Conservation (phyloP, 1,140 invertebrate genomes). For the Drosophila neocordata region DNA sequence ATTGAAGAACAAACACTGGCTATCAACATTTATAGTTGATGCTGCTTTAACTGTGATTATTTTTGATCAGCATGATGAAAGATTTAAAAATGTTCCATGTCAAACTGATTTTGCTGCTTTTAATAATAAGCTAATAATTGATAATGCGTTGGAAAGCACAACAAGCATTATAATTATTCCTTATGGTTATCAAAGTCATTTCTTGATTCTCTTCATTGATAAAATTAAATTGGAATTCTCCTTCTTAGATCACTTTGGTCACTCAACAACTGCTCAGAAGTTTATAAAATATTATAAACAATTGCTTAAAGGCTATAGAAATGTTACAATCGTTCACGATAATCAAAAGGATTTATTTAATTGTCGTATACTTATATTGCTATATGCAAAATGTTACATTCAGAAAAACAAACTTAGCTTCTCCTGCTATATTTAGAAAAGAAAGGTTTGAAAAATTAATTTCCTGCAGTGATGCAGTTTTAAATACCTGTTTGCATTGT, state of each 20-base stretch:
- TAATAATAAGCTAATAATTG: background rate
- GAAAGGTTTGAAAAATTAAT: conserved; percentile 2
- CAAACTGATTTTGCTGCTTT: background rate
- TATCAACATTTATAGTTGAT: background rate
- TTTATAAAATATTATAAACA: background rate
- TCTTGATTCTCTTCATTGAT: too few species aligned
- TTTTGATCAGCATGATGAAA: conserved; percentile 2
- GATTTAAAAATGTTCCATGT: background rate
- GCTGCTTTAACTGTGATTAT: conserved; percentile 2
- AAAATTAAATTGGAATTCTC: background rate
- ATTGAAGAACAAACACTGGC: background rate
- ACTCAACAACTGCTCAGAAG: background rate
- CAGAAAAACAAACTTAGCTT: background rate
- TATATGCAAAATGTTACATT: conserved; percentile 1
- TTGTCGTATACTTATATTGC: conserved; percentile 3
- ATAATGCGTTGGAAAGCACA: background rate
- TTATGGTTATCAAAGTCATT: background rate
- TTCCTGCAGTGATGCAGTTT: background rate
- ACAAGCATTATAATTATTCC: background rate
- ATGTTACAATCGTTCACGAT: too few species aligned
- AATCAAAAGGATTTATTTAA: background rate
- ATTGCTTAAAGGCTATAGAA: background rate
- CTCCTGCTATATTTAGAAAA: background rate
- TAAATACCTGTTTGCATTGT: background rate
- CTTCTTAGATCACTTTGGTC: background rate